Conservation (phyloP, 2,888 invertebrate genomes). For the Erpobdella octoculata region DNA sequence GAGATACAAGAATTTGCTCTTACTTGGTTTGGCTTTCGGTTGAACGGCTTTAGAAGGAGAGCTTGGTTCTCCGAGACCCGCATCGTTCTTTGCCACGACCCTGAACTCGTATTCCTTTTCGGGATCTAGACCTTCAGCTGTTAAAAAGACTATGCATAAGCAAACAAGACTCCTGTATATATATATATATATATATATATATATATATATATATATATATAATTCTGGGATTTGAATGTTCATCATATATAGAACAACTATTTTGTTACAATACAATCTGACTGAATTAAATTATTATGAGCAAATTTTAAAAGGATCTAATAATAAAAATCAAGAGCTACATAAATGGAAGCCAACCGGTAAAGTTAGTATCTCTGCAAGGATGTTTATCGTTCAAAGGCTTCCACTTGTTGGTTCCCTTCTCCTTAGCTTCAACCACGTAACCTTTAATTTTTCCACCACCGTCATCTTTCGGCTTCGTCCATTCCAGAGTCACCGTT, state of each 20-base stretch:
- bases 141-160: slow-evolving; percentile 29
- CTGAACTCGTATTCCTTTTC: slow-evolving; percentile 95
- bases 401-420: slow-evolving; percentile 61
- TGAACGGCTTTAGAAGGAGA: slow-evolving; percentile 71
- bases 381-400: slow-evolving; percentile 63
- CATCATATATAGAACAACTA: too few relatives aligned
- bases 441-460: slow-evolving; percentile 77
- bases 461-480: slow-evolving; percentile 78
- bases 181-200: too few relatives aligned
- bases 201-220: not conserved
- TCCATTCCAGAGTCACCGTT: slow-evolving; percentile 86
- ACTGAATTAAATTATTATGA: too few relatives aligned
- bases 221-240: not conserved
- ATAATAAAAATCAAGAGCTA: not conserved
- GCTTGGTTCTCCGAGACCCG: slow-evolving; percentile 90
- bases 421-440: slow-evolving; percentile 65
- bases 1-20: too few relatives aligned
- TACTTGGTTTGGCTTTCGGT: slow-evolving; percentile 68
- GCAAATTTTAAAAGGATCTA: too few relatives aligned
- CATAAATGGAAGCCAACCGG: slow-evolving; percentile 26
- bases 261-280: too few relatives aligned
- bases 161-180: too few relatives aligned
- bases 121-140: slow-evolving; percentile 59
- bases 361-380: slow-evolving; percentile 71
- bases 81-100: slow-evolving; percentile 79